phyloP scores from a whole-genome alignment of 1,140 invertebrate species.

The Aphaenogaster floridana region DNA sequence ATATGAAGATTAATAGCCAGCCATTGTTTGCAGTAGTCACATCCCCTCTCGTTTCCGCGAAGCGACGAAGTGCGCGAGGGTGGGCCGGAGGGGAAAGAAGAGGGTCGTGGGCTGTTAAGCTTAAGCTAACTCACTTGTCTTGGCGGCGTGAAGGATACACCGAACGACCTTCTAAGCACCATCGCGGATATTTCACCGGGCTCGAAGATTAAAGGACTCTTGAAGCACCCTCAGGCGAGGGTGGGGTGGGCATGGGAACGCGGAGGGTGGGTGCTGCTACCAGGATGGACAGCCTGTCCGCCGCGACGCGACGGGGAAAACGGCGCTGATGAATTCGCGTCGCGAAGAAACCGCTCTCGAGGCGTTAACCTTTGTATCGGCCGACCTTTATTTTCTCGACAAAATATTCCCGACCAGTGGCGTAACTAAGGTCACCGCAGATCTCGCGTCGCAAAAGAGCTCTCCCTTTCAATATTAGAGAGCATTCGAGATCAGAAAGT shows the following conservation, averaged over 20 bases:
- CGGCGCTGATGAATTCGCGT: constrained; percentile 49
- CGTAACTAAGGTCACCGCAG: neutral
- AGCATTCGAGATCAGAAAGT: neutral
- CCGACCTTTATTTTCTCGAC: constrained; percentile 18
- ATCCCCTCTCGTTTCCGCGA: constrained; percentile 33
- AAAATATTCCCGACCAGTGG: constrained; percentile 34
- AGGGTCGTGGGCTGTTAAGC: constrained; percentile 59
- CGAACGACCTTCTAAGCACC: constrained; percentile 65
- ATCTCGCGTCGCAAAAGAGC: neutral
- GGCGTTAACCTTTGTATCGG: constrained; percentile 17
- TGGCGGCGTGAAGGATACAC: constrained; percentile 61
- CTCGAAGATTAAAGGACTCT: constrained; percentile 65
- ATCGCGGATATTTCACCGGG: constrained; percentile 58
- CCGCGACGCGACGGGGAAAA: neutral
- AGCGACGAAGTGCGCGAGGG: neutral
- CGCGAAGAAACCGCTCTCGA: constrained; percentile 19
- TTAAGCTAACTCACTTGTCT: constrained; percentile 57
- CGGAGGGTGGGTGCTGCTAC: neutral
- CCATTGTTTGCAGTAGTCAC: constrained; percentile 65
- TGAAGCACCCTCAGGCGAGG: neutral
- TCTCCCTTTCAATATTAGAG: neutral
- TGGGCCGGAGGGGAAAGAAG: neutral
- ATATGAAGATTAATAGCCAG: constrained; percentile 76
- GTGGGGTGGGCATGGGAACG: neutral
- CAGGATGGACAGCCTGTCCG: constrained; percentile 39